Evolutionary conservation across 2,888 invertebrate genomes (phyloP), one percentile per base, ranked within the genome.

Genomic region (Hymenopus coronatus): DNA sequence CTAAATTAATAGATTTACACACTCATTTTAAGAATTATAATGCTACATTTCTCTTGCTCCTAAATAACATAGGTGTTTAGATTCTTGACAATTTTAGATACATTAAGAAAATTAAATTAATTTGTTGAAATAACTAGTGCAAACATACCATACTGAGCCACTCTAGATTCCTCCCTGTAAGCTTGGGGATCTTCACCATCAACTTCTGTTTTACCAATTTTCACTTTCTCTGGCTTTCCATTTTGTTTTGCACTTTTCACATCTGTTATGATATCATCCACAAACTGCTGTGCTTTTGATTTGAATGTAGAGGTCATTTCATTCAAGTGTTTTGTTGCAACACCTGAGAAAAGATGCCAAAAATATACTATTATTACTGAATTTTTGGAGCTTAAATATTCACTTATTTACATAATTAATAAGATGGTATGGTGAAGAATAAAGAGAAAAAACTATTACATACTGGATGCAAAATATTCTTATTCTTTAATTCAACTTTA

Each of bases 141-240:
- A 70, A 70, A 25, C 25, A 70, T 94, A 96, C 96, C 96, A 92
- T 96, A 96, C 93, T 96, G 95, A 84, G 96, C 95, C 83, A 96
- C 94, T 91, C 96, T 94, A n/a, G 95, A 94, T 91, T 96, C 96
- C 92, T 96, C 96, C 90, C 96, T 94, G 92, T 96, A 96, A 25
- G 96, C 95, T 92, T 96, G 96, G n/a, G 96, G 93, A 88, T 94
- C 95, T 91, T 94, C 95, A 88, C 94, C 92, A 92, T 94, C 90
- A 91, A 93, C 91, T 92, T 93, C 90, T 91, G 93, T 91, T 82
- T 84, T 15, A 91, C 94, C 94, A 90, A 94, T 91, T 90, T 94
- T 94, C 9, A 93, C 94, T 91, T 93, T 94, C 90, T 91, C 92
- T 85, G 92, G 92, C 14, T 89, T 89, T 91, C 91, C 84, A 92